A percentile compares a stretch with the other conserved stretches of the same genome.
Evolutionary conservation across 2,797 vertebrate genomes (phyloP).

Genomic region (Zenarchopterus dispar): DNA sequence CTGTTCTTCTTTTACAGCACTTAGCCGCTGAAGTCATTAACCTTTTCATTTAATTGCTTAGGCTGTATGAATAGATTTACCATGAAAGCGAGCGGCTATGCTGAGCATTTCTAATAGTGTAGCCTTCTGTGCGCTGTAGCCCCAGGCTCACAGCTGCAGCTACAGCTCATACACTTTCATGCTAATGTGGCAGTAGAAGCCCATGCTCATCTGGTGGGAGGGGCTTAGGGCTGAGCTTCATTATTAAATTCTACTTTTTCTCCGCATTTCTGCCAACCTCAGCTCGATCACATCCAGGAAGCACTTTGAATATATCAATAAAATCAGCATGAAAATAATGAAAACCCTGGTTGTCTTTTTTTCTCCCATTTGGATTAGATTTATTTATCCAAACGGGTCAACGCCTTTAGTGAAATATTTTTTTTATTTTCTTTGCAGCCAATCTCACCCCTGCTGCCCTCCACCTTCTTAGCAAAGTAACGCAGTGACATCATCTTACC

Average conservation of each 20-base stretch:
- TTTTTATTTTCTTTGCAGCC: too few species aligned
- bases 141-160: background rate
- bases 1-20: background rate
- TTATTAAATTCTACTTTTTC: constrained; percentile 1
- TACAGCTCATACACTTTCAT: background rate
- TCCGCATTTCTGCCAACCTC: background rate
- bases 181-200: constrained; percentile 4
- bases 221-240: background rate
- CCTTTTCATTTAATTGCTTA: background rate
- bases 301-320: constrained; percentile 29
- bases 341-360: background rate
- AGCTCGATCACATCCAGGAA: constrained; percentile 16
- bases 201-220: background rate
- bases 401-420: background rate
- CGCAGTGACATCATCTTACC: constrained; percentile 63
- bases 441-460: too few species aligned
- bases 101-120: background rate
- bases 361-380: constrained; percentile 1
- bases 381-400: background rate
- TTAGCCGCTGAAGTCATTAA: background rate
- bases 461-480: too few species aligned
- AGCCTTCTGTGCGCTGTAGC: background rate
- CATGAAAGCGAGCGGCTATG: background rate
- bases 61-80: background rate
- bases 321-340: constrained; percentile 16